A percentile compares a stretch with the other conserved stretches of the same genome.
Conservation (phyloP, 1,140 invertebrate species). For the Saccostrea glomerata region DNA sequence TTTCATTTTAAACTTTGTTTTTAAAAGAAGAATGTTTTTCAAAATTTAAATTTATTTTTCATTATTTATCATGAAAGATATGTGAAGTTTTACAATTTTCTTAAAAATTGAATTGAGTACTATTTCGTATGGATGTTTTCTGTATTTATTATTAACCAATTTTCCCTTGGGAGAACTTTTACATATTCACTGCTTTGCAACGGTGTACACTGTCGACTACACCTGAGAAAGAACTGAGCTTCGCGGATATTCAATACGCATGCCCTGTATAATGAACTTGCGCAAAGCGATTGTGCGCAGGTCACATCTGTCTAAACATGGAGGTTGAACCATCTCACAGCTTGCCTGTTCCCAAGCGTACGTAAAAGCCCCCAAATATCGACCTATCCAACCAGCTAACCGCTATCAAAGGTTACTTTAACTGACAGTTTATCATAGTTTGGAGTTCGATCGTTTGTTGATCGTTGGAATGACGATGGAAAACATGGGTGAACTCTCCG, state of each 20-base stretch:
- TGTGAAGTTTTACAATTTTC: no score
- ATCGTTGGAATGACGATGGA: slow-evolving; percentile 79
- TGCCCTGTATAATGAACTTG: slow-evolving; percentile 72
- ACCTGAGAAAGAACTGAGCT: slow-evolving; percentile 43
- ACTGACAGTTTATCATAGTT: slow-evolving; percentile 77
- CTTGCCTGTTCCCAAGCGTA: slow-evolving; percentile 74
- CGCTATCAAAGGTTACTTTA: slow-evolving; percentile 76
- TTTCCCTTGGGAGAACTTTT: not conserved
- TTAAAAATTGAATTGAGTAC: no score
- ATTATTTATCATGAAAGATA: no score
- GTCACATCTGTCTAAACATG: slow-evolving; percentile 79
- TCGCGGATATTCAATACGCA: slow-evolving; percentile 72
- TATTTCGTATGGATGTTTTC: not conserved
- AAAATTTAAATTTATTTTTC: no score
- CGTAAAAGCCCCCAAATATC: slow-evolving; percentile 76
- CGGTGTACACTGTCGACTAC: not conserved
- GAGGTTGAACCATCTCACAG: slow-evolving; percentile 75
- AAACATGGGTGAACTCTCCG: slow-evolving; percentile 80
- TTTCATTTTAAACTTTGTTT: not conserved
- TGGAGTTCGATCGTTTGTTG: slow-evolving; percentile 78
- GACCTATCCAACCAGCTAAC: slow-evolving; percentile 76
- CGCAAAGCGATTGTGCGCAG: slow-evolving; percentile 74
- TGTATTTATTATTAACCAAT: not conserved
- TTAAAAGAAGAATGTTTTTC: no score
- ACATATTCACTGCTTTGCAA: not conserved